Evolutionary conservation across 23 tunicate species (phyloP), one percentile per base, ranked within the genome.

Genomic region (Corella eumyota): DNA sequence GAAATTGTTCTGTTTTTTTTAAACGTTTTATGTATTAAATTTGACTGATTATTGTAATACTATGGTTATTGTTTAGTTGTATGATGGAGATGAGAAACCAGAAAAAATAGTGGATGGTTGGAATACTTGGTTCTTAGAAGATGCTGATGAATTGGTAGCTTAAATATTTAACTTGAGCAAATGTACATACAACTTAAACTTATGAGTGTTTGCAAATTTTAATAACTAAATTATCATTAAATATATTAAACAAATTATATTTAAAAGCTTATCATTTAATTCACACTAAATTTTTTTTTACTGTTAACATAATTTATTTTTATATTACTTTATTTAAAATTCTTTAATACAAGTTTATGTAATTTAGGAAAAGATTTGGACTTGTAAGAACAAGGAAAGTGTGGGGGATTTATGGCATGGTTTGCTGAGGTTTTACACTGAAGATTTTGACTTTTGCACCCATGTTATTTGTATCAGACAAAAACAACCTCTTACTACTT

Each of bases 381-480:
- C 15, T 40, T 15, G 68, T 13, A 70, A 70, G 44, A 92, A 81
- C 86, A 75, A 59, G 48, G 85, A 81, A 44, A 37, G 71, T 6
- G 34, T 75, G 20, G 91, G 92, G 0, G 73, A 76, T 61, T 77
- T 92, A 34, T 92, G 92, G 93, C 69, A 73, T 23, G 80, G 73
- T 0, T 25, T 92, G 60, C 51, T 92, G 17, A 65, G 77, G 24
- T 92, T 75, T 51, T 92, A 92, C 72, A 67, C 81, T 2, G 81
- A 76, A 28, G 72, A 92, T 15, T 92, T 83, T 54, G 65, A 83
- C 60, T 92, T 82, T 52, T 58, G 38, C 30, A 57, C 56, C 24
- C 71, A 92, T 37, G 98, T 92, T 22, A 58, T 85, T 40, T 51
- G 69, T 21, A 84, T 78, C 15, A 75, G 90, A 44, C 82, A 84